Base-by-base conservation (phyloP, 2,888 invertebrate species). In the Tetramorium bicarinatum region DNA sequence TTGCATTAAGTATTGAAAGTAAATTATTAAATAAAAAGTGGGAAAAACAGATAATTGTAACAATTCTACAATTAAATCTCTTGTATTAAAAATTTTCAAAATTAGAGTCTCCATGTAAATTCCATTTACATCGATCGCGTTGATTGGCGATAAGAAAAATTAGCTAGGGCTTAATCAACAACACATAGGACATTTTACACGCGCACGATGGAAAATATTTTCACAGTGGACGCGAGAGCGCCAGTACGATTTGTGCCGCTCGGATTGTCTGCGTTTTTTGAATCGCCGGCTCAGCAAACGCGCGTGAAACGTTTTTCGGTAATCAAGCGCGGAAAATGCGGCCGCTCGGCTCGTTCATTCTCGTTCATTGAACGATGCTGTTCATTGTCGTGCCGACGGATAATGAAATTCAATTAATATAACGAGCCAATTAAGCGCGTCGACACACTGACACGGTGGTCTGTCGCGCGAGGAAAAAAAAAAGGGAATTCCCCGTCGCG, bases 321-420 rank as follows among this genome's bases (percentile, higher is more conserved):
- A 88, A 87, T 83, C 88, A 89, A 83, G 82, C 87, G 83, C 75
- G 82, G 81, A 82, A 85, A 88, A 86, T 85, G 83, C 84, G 84
- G 62, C 62, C 67, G 61, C 84, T 71, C 69, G 85, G 83, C 89
- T 83, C 88, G 86, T 89, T 92, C 88, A 91, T 89, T 89, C 84
- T 83, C 80, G 62, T 84, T 83, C 74, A 80, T 66, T 88, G 74
- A 87, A 86, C 85, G 80, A 66, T 67, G 67, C 77, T 38, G 44
- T 71, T 84, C 64, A 87, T 91, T 90, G 90, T 89, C 84, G 49
- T 72, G 34, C 13, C 52, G 61, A 18, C 84, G 83, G 84, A 89
- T 88, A 92, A 92, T 91, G 90, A 92, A 92, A 88, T 92, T 93
- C 92, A 93, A 93, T 93, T 93, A 92, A 91, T 93, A 90, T 93